Evolutionary conservation across 2,888 invertebrate species (phyloP).

Genomic region (Polydrusus cervinus): DNA sequence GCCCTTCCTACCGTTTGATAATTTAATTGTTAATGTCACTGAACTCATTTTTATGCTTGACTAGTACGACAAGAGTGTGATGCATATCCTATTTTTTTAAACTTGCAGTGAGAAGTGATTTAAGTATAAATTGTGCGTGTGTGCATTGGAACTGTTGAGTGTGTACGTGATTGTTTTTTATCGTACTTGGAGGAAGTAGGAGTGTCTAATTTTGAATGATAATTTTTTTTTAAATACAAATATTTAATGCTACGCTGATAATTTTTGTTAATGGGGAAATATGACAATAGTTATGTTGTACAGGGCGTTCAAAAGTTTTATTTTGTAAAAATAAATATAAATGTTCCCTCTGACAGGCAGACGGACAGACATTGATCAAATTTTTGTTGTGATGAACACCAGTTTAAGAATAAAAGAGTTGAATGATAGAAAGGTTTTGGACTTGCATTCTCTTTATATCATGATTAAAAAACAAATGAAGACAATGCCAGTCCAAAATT

Average conservation of each 20-base stretch:
- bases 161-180: conserved; percentile 15
- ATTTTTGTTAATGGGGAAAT: background rate
- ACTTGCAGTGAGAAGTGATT: conserved; percentile 14
- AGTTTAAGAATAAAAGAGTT: too few species aligned
- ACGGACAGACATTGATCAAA: too few species aligned
- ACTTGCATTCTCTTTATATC: too few species aligned
- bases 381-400: too few species aligned
- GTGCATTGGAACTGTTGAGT: conserved; percentile 25
- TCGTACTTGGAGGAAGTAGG: conserved; percentile 5
- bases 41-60: conserved; percentile 51
- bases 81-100: conserved; percentile 41
- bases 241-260: background rate
- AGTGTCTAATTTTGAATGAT: conserved; percentile 4
- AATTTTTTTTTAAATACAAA: background rate
- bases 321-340: too few species aligned
- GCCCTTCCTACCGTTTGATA: conserved; percentile 49
- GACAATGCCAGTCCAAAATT: too few species aligned
- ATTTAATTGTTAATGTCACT: conserved; percentile 50
- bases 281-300: too few species aligned
- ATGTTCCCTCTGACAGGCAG: too few species aligned
- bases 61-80: conserved; percentile 18
- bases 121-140: conserved; percentile 21
- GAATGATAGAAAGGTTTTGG: too few species aligned
- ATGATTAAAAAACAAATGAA: too few species aligned
- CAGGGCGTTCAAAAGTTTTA: too few species aligned